phyloP scores from a whole-genome alignment of 2,113 vertebrate genomes.

The Ciconia maguari region DNA sequence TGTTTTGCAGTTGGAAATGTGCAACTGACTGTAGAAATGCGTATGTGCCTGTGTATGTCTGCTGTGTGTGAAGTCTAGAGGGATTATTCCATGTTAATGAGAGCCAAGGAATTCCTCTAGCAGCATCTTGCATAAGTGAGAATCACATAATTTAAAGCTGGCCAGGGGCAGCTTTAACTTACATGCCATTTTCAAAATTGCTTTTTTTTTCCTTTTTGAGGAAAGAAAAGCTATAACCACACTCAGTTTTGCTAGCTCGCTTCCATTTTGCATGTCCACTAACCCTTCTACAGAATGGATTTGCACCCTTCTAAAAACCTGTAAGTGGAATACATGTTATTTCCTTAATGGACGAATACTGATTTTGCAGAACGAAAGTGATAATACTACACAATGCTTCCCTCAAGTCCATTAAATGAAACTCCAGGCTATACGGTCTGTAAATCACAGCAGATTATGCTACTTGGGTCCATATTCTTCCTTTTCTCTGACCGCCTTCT shows the following conservation, averaged over 20 bases:
- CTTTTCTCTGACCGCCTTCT: not conserved
- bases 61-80: conserved; percentile 68
- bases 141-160: conserved; percentile 75
- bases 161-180: conserved; percentile 56
- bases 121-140: conserved; percentile 65
- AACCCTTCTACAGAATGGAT: not conserved
- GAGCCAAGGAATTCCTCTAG: conserved; percentile 68
- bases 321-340: not conserved
- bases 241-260: not conserved
- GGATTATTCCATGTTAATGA: conserved; percentile 72
- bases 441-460: conserved; percentile 33
- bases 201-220: not conserved
- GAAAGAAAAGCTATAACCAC: not conserved
- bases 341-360: conserved; percentile 13
- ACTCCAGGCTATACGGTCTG: not conserved
- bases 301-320: not conserved
- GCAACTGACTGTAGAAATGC: conserved; percentile 41
- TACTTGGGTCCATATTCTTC: not conserved
- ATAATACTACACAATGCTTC: not conserved
- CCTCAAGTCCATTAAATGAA: conserved; percentile 18
- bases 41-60: conserved; percentile 52
- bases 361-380: conserved; percentile 27
- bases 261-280: not conserved
- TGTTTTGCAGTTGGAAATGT: conserved; percentile 42
- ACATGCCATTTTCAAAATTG: conserved; percentile 49